These are phyloP conservation scores for Sternotherus odoratus DNA, from an alignment of 2,797 vertebrate genomes.

Conservation along the genomic window DNA sequence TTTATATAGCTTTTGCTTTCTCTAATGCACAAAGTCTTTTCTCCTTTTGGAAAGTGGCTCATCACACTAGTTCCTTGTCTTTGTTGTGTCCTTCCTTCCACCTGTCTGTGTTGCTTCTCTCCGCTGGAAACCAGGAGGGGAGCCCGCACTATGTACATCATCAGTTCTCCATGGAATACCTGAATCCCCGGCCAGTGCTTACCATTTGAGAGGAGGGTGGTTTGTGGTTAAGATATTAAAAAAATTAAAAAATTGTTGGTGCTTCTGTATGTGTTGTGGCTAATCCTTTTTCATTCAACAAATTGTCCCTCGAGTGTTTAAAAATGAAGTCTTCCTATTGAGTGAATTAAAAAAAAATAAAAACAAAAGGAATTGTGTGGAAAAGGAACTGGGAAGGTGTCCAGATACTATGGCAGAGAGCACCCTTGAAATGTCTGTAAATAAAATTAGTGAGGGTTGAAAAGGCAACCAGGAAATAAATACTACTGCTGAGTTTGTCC, in stretches of 20 bases:
- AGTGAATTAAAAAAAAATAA: background rate
- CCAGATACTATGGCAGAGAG: no score
- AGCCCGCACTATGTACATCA: background rate
- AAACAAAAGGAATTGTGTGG: background rate
- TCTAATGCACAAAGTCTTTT: background rate
- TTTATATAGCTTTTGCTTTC: background rate
- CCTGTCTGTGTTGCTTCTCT: background rate
- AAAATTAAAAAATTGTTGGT: no score
- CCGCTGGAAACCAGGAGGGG: background rate
- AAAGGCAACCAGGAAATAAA: no score
- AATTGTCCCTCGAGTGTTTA: background rate
- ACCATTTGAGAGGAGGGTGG: background rate
- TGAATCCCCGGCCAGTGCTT: background rate
- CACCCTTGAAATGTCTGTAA: no score
- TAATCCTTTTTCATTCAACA: background rate
- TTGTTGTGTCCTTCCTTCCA: background rate
- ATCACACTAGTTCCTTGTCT: background rate
- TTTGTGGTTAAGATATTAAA: background rate
- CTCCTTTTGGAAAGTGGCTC: background rate
- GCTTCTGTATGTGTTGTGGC: background rate
- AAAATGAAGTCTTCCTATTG: background rate
- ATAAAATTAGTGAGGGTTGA: no score
- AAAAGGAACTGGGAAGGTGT: background rate
- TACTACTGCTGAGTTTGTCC: background rate
- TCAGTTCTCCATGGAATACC: background rate